Conservation (phyloP, 2,797 vertebrate species). For the Schizothorax lantsangensis region DNA sequence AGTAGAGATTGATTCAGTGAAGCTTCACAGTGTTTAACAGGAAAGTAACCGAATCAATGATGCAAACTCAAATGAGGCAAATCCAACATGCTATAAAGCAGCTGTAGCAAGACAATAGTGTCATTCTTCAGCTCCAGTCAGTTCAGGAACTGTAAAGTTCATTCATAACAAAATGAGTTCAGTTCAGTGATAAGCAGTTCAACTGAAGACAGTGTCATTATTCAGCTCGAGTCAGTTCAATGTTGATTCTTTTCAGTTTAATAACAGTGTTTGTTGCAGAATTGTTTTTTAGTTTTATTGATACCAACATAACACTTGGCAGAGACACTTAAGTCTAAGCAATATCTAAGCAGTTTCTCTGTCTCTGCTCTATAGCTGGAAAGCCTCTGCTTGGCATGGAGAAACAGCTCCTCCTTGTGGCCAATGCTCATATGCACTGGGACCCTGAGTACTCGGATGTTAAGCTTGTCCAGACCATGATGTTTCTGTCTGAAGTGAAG, state of each 20-base stretch:
- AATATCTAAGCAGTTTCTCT: not conserved
- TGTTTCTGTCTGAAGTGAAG: conserved; percentile 98
- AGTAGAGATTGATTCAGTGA: not conserved
- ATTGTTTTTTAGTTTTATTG: not conserved
- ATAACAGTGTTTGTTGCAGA: too few species aligned
- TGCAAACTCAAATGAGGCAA: not conserved
- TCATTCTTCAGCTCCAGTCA: not conserved
- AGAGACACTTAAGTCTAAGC: too few species aligned
- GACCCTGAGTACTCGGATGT: conserved; percentile 97
- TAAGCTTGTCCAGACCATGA: conserved; percentile 98
- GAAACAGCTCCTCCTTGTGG: conserved; percentile 94
- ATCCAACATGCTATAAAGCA: not conserved
- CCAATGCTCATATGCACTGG: conserved; percentile 99
- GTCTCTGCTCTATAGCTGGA: conserved; percentile 79
- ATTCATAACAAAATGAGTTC: not conserved
- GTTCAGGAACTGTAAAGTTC: not conserved
- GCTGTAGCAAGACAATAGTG: not conserved
- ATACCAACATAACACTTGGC: not conserved
- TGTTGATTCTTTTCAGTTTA: not conserved
- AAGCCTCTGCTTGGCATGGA: conserved; percentile 91
- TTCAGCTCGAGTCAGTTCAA: not conserved
- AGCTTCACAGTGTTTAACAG: not conserved
- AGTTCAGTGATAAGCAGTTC: not conserved
- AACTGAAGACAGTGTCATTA: not conserved
- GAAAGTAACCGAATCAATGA: not conserved